Evolutionary conservation across 2,888 invertebrate genomes (phyloP).

Genomic region (Cryptocephalus moraei): DNA sequence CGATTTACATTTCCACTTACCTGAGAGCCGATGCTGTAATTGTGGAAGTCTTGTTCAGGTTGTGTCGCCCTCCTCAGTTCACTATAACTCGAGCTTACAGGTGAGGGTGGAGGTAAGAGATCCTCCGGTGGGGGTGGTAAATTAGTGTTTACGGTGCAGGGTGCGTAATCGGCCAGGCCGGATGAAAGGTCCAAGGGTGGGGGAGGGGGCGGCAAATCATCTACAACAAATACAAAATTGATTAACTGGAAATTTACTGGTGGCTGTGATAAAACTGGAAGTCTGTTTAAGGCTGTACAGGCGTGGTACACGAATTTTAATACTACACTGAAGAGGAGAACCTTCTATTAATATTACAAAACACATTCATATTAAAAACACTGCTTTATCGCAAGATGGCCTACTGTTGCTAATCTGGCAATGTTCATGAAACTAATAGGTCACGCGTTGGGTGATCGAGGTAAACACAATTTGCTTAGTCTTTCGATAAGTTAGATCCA

Average conservation of each 20-base stretch:
- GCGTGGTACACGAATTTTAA: no score
- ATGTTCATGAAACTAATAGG: no score
- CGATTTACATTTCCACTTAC: conserved; percentile 18
- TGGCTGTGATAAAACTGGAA: background rate
- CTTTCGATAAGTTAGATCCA: no score
- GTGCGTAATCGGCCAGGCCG: conserved; percentile 34
- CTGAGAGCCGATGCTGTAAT: conserved; percentile 64
- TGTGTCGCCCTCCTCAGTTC: conserved; percentile 74
- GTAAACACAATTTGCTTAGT: no score
- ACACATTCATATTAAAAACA: no score
- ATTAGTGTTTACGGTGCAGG: conserved; percentile 38
- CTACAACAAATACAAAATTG: conserved; percentile 26
- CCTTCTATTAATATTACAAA: no score
- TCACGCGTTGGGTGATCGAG: no score
- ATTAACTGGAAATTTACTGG: no score
- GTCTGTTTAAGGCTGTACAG: background rate
- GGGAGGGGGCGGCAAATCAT: conserved; percentile 52
- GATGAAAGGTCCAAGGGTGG: conserved; percentile 47
- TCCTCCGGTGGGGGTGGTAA: conserved; percentile 48
- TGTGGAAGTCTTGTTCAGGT: conserved; percentile 42
- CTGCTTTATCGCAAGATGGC: no score
- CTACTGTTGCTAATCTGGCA: no score
- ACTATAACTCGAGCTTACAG: conserved; percentile 84
- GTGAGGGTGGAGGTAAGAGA: conserved; percentile 73
- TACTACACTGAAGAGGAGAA: no score